Percentiles rank a stretch among this genome's conserved stretches.
Conservation (phyloP, 2,113 vertebrate genomes). For the Delphinapterus leucas region DNA sequence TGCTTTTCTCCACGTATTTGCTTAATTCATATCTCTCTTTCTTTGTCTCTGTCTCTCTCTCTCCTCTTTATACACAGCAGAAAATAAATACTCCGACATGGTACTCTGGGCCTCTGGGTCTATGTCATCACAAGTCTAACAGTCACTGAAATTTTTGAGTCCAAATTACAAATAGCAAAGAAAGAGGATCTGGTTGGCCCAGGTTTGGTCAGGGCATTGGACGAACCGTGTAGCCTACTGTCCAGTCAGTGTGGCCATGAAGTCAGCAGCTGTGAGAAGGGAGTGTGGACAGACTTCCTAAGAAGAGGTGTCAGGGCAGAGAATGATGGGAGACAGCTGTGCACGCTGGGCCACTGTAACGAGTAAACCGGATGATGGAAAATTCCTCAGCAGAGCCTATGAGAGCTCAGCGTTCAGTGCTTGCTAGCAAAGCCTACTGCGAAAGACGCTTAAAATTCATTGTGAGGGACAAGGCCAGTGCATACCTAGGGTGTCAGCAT, state of each 20-base stretch:
- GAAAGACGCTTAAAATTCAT: neutral
- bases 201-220: neutral
- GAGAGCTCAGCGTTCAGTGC: neutral
- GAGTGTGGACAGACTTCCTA: neutral
- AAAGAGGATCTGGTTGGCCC: neutral
- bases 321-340: neutral
- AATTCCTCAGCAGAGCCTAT: neutral
- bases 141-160: neutral
- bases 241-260: neutral
- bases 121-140: neutral
- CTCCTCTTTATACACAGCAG: neutral
- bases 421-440: neutral
- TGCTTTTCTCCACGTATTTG: neutral
- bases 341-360: neutral
- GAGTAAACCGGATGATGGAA: neutral
- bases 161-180: neutral
- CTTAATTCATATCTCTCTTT: neutral
- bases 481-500: neutral
- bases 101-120: neutral
- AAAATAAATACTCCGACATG: neutral
- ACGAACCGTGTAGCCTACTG: neutral
- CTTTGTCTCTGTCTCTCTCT: neutral
- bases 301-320: neutral
- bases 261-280: neutral
- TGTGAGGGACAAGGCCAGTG: neutral